Evolutionary conservation across 2,888 invertebrate genomes (phyloP).

Genomic region (Brachylomia viminalis): DNA sequence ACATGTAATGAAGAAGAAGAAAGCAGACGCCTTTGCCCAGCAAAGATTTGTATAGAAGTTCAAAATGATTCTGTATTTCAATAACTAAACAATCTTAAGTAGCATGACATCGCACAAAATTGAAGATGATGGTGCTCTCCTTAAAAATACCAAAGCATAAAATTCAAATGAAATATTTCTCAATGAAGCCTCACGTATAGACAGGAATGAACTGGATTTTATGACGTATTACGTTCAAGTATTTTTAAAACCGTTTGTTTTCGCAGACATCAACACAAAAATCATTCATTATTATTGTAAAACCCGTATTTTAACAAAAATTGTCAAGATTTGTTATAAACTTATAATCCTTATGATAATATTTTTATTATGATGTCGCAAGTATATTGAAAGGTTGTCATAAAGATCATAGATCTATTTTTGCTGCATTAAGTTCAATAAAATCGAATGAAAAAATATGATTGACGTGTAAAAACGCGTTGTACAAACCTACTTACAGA

Average conservation of each 20-base stretch:
- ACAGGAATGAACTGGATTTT: neutral
- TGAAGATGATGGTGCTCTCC: neutral
- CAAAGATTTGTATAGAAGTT: neutral
- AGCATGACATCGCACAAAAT: neutral
- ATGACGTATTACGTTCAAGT: neutral
- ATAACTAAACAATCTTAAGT: neutral
- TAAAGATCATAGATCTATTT: neutral
- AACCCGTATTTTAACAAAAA: neutral
- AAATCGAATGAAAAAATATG: neutral
- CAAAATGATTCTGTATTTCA: neutral
- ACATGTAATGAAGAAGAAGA: too few species aligned
- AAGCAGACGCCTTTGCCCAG: too few species aligned
- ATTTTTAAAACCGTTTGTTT: neutral
- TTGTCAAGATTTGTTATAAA: conserved; percentile 1
- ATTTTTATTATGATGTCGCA: neutral
- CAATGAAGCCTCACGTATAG: neutral
- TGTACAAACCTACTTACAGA: too few species aligned
- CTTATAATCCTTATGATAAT: neutral
- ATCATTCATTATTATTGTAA: neutral
- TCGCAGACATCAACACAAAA: neutral
- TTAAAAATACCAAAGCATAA: neutral
- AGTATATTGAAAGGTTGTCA: neutral
- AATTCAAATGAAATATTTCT: neutral
- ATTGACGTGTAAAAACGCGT: too few species aligned
- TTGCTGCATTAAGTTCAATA: neutral